Evolutionary conservation across 2,888 invertebrate genomes (phyloP), one percentile per base, ranked within the genome.

Genomic region (Cataglyphis rosenhaueri): DNA sequence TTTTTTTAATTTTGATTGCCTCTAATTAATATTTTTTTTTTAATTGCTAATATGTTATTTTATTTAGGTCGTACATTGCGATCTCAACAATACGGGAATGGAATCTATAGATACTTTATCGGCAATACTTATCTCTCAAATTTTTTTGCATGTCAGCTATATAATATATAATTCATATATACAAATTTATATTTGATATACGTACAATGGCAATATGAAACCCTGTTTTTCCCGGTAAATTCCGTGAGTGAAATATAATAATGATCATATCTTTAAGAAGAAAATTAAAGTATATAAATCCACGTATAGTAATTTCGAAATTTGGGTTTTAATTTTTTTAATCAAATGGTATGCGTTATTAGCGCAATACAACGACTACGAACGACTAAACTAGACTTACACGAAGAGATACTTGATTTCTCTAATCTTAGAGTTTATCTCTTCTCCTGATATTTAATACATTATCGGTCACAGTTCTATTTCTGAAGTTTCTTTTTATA

Each of bases 201-300:
- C 48, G 2, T 35, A 61, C n/a, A 70, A 73, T 18, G 25, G 3
- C 25, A 10, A 79, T 52, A 18, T 18, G 55, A 3, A 73, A 81
- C 74, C 71, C 81, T 81, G 71, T 81, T 71, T 74, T 32, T 55
- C 81, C 74, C 21, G 78, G 70, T 78, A 32, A 59, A 59, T 44
- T 21, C 59, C 59, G 10, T 25, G 44, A 59, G 21, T 57, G 18
- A 70, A 70, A 79, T 70, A 59, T 79, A 61, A 21, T 44, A 38
- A 38, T 35, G n/a, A 55, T 65, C 38, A 29, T 29, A 8, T 61
- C 21, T 5, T 52, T n/a, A n/a, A 52, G n/a, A 52, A 52, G n/a
- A 52, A 52, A n/a, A 52, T n/a, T 52, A 52, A 52, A n/a, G 8
- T n/a, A 48, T 48, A 52, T 8, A n/a, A 52, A n/a, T 44, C 18